Conservation (phyloP, 2,797 vertebrate species). For the Labeo calbasu region DNA sequence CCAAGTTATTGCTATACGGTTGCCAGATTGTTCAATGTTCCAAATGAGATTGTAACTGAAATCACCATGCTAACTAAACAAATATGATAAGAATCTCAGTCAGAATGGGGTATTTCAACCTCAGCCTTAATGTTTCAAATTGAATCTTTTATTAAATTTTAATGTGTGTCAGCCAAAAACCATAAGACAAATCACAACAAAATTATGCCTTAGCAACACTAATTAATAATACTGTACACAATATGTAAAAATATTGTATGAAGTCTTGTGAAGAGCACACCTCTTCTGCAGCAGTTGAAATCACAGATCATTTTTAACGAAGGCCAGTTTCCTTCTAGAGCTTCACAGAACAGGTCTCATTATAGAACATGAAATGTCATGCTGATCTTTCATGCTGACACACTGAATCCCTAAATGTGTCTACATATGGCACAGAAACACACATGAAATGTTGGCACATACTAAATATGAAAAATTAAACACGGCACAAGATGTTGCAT, state of each 20-base stretch:
- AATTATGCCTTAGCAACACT: too few species aligned
- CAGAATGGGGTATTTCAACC: background rate
- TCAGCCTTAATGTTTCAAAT: background rate
- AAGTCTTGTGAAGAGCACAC: background rate
- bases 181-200: too few species aligned
- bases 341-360: constrained; percentile 21
- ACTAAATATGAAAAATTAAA: background rate
- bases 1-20: background rate
- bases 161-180: background rate
- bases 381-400: constrained; percentile 22
- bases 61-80: background rate
- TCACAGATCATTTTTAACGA: constrained; percentile 37
- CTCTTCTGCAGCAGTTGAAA: constrained; percentile 4
- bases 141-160: background rate
- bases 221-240: background rate
- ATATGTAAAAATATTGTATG: background rate
- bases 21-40: background rate
- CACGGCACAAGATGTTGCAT: background rate
- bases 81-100: background rate
- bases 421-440: background rate
- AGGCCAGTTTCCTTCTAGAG: constrained; percentile 27
- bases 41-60: background rate
- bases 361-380: constrained; percentile 50
- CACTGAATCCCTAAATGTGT: background rate
- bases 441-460: background rate